Conservation (phyloP, 2,113 vertebrate genomes). For the Nothocercus julius region DNA sequence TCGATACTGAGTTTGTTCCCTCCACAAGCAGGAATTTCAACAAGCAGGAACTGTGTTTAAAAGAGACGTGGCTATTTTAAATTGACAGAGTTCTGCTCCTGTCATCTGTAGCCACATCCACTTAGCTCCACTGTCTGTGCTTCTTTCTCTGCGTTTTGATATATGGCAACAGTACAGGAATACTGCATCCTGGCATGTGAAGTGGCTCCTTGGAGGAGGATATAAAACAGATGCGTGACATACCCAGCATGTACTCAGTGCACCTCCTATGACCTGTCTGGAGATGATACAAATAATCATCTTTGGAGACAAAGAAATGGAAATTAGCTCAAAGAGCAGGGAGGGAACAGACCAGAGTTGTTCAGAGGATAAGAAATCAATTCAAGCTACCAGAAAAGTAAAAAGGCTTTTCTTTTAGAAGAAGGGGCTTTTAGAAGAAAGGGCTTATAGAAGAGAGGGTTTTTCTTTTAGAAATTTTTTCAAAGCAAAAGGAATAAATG, state of each 20-base stretch:
- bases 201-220: slow-evolving; percentile 26
- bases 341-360: neutral
- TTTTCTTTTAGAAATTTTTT: too few relatives aligned
- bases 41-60: neutral
- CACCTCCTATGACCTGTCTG: slow-evolving; percentile 37
- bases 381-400: neutral
- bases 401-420: neutral
- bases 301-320: slow-evolving; percentile 19
- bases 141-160: slow-evolving; percentile 10
- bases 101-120: neutral
- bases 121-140: neutral
- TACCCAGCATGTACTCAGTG: neutral
- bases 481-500: too few relatives aligned
- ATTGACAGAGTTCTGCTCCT: neutral
- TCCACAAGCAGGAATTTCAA: neutral
- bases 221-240: slow-evolving; percentile 52
- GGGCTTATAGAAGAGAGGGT: too few relatives aligned
- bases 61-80: neutral
- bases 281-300: slow-evolving; percentile 25
- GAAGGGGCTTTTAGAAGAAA: too few relatives aligned
- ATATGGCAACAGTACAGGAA: slow-evolving; percentile 2
- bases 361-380: neutral
- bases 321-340: slow-evolving; percentile 2
- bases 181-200: neutral
- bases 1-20: neutral